Percentiles rank a stretch among this genome's conserved stretches.
phyloP scores from a whole-genome alignment of 2,888 invertebrate genomes.

The Beris morrisii region DNA sequence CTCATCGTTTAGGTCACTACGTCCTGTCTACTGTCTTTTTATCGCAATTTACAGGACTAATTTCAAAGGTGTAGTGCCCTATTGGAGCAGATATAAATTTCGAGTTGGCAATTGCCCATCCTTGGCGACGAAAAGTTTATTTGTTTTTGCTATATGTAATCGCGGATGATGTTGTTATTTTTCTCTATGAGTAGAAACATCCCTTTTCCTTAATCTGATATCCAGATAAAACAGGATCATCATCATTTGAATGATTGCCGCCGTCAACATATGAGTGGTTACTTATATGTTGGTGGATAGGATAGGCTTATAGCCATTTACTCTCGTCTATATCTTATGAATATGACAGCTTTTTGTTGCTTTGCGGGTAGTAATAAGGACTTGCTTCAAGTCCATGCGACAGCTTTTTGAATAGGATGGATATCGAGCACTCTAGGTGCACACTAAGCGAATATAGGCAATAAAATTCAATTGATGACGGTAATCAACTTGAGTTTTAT shows the following conservation, averaged over 20 bases:
- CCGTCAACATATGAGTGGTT: slow-evolving; percentile 33
- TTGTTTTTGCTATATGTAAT: slow-evolving; percentile 27
- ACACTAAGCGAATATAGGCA: slow-evolving; percentile 4
- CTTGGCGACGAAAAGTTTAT: slow-evolving; percentile 22
- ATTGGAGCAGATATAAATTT: slow-evolving; percentile 26
- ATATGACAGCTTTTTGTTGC: not conserved
- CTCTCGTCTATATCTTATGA: slow-evolving; percentile 25
- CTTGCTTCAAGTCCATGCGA: not conserved
- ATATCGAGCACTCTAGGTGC: not conserved
- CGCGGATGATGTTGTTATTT: slow-evolving; percentile 28
- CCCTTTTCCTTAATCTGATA: slow-evolving; percentile 8
- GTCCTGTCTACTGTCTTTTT: slow-evolving; percentile 21
- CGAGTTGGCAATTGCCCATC: slow-evolving; percentile 12
- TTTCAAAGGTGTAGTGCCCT: slow-evolving; percentile 25
- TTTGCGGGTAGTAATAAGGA: slow-evolving; percentile 1
- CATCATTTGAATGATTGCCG: slow-evolving; percentile 39
- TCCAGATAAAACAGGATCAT: slow-evolving; percentile 36
- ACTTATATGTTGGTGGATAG: slow-evolving; percentile 35
- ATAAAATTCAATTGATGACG: slow-evolving; percentile 38
- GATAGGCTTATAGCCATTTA: slow-evolving; percentile 20
- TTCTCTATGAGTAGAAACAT: slow-evolving; percentile 14
- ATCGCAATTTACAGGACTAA: slow-evolving; percentile 24
- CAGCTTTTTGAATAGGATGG: not conserved
- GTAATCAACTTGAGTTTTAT: slow-evolving; percentile 36
- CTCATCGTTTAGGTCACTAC: slow-evolving; percentile 27